phyloP scores from a whole-genome alignment of 2,797 vertebrate species.

The Mareca penelope region DNA sequence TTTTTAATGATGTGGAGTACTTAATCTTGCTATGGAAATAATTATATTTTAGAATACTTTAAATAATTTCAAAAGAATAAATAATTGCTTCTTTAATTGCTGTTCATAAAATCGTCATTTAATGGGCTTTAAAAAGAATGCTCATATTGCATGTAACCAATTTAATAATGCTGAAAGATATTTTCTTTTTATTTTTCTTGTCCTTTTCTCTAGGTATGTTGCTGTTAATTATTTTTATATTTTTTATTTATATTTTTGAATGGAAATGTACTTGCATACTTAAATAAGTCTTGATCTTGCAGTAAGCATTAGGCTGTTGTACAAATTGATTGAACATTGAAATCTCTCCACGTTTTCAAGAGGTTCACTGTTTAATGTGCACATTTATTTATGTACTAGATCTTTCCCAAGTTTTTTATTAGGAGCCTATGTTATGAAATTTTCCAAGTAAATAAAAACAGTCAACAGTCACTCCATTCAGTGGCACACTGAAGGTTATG shows the following conservation, averaged over 20 bases:
- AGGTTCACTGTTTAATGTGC: constrained; percentile 44
- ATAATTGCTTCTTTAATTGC: neutral
- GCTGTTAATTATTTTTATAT: neutral
- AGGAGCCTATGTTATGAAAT: constrained; percentile 46
- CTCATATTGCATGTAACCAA: neutral
- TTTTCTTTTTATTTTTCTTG: neutral
- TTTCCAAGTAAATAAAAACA: constrained; percentile 69
- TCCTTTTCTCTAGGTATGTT: neutral
- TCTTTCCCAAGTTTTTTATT: constrained; percentile 49
- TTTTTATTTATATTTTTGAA: neutral
- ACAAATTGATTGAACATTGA: constrained; percentile 2
- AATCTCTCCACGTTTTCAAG: constrained; percentile 35
- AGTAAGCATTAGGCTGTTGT: neutral
- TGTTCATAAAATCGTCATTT: neutral
- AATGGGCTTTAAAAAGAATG: neutral
- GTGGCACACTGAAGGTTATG: constrained; percentile 61
- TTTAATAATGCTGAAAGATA: neutral
- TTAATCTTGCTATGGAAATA: neutral
- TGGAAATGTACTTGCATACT: neutral
- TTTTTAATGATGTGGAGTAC: neutral
- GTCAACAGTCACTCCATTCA: constrained; percentile 74
- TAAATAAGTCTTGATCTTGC: neutral
- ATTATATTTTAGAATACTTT: neutral
- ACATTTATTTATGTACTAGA: constrained; percentile 41
- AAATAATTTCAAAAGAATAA: neutral